Base-by-base conservation (phyloP, 2,797 vertebrate genomes). In the Lepidocolaptes lacrymiger region DNA sequence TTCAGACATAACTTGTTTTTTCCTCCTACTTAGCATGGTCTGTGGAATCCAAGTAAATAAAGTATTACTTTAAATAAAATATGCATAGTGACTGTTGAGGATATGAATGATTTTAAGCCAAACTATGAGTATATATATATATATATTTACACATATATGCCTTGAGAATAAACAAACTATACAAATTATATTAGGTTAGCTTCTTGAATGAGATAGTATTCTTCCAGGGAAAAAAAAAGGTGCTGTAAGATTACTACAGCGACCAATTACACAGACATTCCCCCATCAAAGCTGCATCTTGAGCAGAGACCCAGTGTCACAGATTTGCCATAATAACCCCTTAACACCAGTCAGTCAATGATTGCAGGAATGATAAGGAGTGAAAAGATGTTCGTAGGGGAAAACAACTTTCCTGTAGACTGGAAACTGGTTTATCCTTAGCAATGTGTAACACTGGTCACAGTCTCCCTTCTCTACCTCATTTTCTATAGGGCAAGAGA, bases 401-500 rank as follows among this genome's bases (percentile, higher is more conserved):
- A 80, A 88, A 88, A 6, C 5, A 77, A 28, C 14, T 28, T 76
- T 78, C 81, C 32, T 23, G n/a, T 54, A 46, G 58, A 13, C 14
- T 80, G 32, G 32, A 88, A 87, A 15, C 21, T 52, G 23, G 12
- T 80, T 89, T 89, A 30, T 73, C 59, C 78, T 66, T 34, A 46
- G 34, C 28, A 37, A 14, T 7, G 13, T 75, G 28, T 52, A 81
- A 66, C 3, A 2, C 39, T 80, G 51, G 76, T 54, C 13, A 1
- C 58, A 79, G 34, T 23, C 61, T 87, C 74, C 27, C 19, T 82
- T 91, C 43, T 49, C 63, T 87, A 63, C 54, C 30, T 93, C 66
- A 37, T 91, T 89, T 95, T 59, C 51, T 61, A 19, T 7, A 88
- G 32, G 34, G 34, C 48, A 64, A 86, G 94, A 93, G 77, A 91